A percentile compares a stretch with the other conserved stretches of the same genome.
These are phyloP conservation scores for Athrips mouffetella DNA, from an alignment of 2,888 invertebrate genomes.

Conservation along the genomic window DNA sequence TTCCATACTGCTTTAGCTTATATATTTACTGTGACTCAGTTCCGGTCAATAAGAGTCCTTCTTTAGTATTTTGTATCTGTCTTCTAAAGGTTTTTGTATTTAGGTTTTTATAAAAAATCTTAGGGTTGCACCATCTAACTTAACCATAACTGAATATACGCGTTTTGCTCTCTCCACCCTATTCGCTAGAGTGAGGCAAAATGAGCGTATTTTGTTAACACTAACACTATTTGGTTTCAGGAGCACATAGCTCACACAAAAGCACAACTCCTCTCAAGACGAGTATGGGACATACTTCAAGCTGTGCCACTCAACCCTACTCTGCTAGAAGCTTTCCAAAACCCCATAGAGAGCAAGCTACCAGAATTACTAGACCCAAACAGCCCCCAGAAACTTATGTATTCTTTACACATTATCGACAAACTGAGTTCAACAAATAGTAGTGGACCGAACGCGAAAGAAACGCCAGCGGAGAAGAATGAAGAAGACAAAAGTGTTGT, in stretches of 20 bases:
- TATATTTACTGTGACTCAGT: too few species aligned
- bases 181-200: too few species aligned
- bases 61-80: too few species aligned
- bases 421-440: slow-evolving; percentile 60
- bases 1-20: too few species aligned
- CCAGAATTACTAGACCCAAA: slow-evolving; percentile 90
- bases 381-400: slow-evolving; percentile 96
- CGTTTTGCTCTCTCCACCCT: too few species aligned
- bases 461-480: slow-evolving; percentile 47
- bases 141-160: too few species aligned
- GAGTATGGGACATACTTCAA: slow-evolving; percentile 97
- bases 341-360: slow-evolving; percentile 82
- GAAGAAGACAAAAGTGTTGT: slow-evolving; percentile 54
- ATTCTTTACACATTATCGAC: slow-evolving; percentile 92
- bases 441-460: slow-evolving; percentile 45
- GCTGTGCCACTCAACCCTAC: slow-evolving; percentile 94
- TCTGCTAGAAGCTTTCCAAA: slow-evolving; percentile 89
- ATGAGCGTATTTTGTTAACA: too few species aligned
- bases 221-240: slow-evolving; percentile 57
- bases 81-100: too few species aligned
- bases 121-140: too few species aligned
- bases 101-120: too few species aligned
- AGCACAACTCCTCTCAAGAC: slow-evolving; percentile 91
- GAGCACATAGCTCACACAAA: slow-evolving; percentile 88
- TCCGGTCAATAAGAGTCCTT: too few species aligned